Evolutionary conservation across 2,888 invertebrate species (phyloP).

Genomic region (Eristalinus sepulchralis): DNA sequence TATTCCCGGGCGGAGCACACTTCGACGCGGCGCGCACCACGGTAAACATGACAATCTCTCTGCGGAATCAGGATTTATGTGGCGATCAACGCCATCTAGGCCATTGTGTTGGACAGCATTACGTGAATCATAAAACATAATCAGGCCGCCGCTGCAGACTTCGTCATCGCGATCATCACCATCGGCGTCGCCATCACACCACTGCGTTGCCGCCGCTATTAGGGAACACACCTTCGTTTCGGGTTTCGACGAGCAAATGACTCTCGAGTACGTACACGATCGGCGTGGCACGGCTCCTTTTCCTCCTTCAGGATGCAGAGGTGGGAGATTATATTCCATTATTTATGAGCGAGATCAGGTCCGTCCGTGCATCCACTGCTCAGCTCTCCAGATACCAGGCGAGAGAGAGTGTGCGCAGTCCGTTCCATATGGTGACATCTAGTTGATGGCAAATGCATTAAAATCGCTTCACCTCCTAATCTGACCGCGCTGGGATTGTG

Average conservation of each 20-base stretch:
- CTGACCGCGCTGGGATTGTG: conserved; percentile 43
- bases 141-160: conserved; percentile 55
- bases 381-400: conserved; percentile 26
- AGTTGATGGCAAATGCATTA: conserved; percentile 70
- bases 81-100: conserved; percentile 66
- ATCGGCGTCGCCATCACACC: conserved; percentile 9
- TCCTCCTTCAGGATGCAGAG: conserved; percentile 43
- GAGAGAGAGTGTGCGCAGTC: conserved; percentile 12
- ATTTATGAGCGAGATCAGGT: conserved; percentile 68
- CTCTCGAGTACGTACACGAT: conserved; percentile 17
- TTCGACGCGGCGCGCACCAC: conserved; percentile 45
- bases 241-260: conserved; percentile 56
- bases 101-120: conserved; percentile 68
- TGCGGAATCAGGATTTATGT: conserved; percentile 68
- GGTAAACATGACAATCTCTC: conserved; percentile 53
- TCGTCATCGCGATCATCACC: conserved; percentile 54
- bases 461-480: conserved; percentile 65
- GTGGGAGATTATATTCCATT: conserved; percentile 70
- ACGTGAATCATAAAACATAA: conserved; percentile 70
- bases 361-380: conserved; percentile 36
- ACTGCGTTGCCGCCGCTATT: conserved; percentile 32
- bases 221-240: conserved; percentile 66
- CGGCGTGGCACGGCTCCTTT: conserved; percentile 13
- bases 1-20: conserved; percentile 7
- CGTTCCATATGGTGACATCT: conserved; percentile 67